Percentiles rank a stretch among this genome's conserved stretches.
phyloP scores from a whole-genome alignment of 64 coral and sea anemone species.

The Astreopora myriophthalma region DNA sequence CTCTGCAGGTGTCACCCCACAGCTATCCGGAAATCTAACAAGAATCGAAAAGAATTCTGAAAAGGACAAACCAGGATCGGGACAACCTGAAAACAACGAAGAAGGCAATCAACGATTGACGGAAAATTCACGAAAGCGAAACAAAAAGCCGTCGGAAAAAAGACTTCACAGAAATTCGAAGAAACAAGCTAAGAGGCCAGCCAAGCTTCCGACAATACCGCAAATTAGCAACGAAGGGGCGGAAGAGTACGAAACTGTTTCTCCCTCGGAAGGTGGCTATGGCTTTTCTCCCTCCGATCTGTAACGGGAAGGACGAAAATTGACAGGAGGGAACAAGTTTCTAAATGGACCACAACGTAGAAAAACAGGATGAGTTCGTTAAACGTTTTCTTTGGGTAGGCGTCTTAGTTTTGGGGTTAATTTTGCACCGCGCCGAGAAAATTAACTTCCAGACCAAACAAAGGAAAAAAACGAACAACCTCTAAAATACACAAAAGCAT shows the following conservation, averaged over 20 bases:
- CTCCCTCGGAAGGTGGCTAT: not conserved
- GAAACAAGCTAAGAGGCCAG: not conserved
- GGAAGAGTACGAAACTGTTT: not conserved
- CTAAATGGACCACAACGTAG: too few relatives aligned
- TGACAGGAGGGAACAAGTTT: not conserved
- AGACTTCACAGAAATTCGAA: not conserved
- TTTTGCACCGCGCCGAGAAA: too few relatives aligned
- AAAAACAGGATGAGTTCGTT: too few relatives aligned
- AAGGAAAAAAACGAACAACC: too few relatives aligned
- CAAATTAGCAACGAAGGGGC: not conserved
- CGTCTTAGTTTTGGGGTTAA: too few relatives aligned
- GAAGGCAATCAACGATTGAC: not conserved
- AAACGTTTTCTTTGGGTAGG: too few relatives aligned
- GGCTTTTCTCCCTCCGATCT: not conserved
- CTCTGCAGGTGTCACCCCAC: not conserved
- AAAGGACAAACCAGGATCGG: not conserved
- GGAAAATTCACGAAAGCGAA: not conserved
- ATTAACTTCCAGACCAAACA: too few relatives aligned
- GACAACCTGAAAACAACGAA: not conserved
- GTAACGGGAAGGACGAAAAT: not conserved
- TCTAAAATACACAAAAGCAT: too few relatives aligned
- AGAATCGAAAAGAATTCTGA: not conserved
- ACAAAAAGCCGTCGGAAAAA: conserved; percentile 15
- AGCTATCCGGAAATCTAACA: not conserved
- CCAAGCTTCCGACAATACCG: not conserved